Base-by-base conservation (phyloP, 1,140 invertebrate genomes). In the Onthophagus taurus region DNA sequence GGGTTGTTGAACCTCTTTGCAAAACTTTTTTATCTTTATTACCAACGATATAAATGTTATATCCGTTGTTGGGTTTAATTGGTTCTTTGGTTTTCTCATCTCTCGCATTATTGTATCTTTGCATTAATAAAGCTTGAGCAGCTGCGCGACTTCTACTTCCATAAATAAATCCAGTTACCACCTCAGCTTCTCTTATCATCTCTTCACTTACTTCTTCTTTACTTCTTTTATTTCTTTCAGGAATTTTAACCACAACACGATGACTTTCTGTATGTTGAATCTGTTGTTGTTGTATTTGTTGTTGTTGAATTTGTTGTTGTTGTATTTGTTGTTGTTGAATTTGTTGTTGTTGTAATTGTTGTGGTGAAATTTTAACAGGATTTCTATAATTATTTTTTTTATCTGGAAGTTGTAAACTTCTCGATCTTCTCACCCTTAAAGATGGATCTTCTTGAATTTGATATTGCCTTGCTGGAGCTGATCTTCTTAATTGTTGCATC, bases 321-420 rank as follows among this genome's bases (percentile, higher is more conserved):
- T n/a, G n/a, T n/a, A n/a, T n/a, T n/a, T n/a, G n/a, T n/a, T n/a
- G n/a, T n/a, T n/a, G n/a, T n/a, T n/a, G n/a, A n/a, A n/a, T n/a
- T n/a, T n/a, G n/a, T n/a, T n/a, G n/a, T n/a, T n/a, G n/a, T n/a
- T n/a, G n/a, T n/a, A n/a, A n/a, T n/a, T n/a, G n/a, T n/a, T n/a
- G n/a, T 6, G 58, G 60, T 7, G 57, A 59, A 9, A 61, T 46
- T 38, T 51, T 49, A 39, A 44, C 8, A 44, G 36, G 49, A 13
- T 46, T 42, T 20, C 57, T 26, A 43, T 41, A 31, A 58, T 23
- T 23, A 29, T 35, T 53, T 34, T 66, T 68, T 45, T 69, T 69
- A 49, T 75, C 73, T 0, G 73, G 73, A 11, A 76, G 56, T 50
- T 76, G 74, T 21, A 77, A 60, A 53, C 72, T 74, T 13, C 71